A percentile compares a stretch with the other conserved stretches of the same genome.
Evolutionary conservation across 2,797 vertebrate genomes (phyloP).

Genomic region (Gymnodraco acuticeps): DNA sequence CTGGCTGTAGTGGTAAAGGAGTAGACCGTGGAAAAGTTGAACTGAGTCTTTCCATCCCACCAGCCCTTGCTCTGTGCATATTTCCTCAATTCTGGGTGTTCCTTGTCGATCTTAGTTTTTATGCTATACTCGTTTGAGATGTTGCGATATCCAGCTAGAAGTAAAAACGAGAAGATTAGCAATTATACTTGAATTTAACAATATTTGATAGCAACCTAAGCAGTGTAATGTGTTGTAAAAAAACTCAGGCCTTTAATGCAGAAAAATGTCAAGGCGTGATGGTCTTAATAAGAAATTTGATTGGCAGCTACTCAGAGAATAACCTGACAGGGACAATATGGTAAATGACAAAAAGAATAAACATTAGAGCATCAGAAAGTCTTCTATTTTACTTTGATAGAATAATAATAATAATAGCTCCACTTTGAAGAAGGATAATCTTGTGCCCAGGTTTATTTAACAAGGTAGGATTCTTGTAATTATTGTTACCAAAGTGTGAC

Average conservation of each 20-base stretch:
- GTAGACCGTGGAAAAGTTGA: slow-evolving; percentile 92
- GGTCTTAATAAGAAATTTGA: background rate
- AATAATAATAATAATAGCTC: background rate
- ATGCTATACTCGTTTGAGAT: slow-evolving; percentile 95
- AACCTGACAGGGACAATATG: background rate
- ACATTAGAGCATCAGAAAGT: background rate
- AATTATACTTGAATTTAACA: background rate
- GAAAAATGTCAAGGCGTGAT: background rate
- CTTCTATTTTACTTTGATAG: background rate
- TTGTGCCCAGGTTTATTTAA: background rate
- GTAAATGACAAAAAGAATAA: background rate
- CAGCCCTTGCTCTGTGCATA: slow-evolving; percentile 90
- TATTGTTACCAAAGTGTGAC: background rate
- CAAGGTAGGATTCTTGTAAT: background rate
- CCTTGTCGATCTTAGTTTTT: slow-evolving; percentile 93
- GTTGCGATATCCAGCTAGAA: slow-evolving; percentile 90
- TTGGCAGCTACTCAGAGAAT: background rate
- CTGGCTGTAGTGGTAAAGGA: slow-evolving; percentile 89
- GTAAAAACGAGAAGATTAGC: background rate
- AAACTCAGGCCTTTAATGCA: background rate
- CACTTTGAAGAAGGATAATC: background rate
- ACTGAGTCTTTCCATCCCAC: slow-evolving; percentile 92
- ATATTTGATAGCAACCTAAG: background rate
- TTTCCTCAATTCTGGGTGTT: slow-evolving; percentile 89
- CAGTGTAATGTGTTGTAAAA: background rate